Percentiles rank a stretch among this genome's conserved stretches.
Conservation (phyloP, 1,140 invertebrate genomes). For the Pararge aegeria region DNA sequence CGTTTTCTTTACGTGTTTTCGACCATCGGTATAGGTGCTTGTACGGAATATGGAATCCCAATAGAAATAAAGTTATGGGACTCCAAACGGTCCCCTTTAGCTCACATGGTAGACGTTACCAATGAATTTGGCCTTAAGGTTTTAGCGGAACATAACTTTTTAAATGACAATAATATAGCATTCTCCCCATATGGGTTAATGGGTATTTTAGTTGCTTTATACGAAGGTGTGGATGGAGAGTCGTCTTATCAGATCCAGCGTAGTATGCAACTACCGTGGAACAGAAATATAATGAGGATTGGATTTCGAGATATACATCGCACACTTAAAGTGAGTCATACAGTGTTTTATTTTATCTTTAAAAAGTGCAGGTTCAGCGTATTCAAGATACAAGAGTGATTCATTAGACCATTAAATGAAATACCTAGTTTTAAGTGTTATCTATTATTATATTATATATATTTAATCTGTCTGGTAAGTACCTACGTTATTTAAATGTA, state of each 20-base stretch:
- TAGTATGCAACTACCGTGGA: slow-evolving; percentile 83
- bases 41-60: slow-evolving; percentile 53
- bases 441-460: too few species aligned
- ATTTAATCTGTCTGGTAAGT: too few species aligned
- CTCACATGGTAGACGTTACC: slow-evolving; percentile 88
- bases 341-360: slow-evolving; percentile 18
- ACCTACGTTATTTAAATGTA: too few species aligned
- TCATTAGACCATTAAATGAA: neutral
- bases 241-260: slow-evolving; percentile 85
- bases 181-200: slow-evolving; percentile 90
- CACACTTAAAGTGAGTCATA: slow-evolving; percentile 83
- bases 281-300: slow-evolving; percentile 85
- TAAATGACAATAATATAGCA: slow-evolving; percentile 89
- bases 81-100: slow-evolving; percentile 79
- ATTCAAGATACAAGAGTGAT: neutral
- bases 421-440: neutral
- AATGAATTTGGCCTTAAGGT: slow-evolving; percentile 87
- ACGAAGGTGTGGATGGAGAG: slow-evolving; percentile 86
- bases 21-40: slow-evolving; percentile 21
- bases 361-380: neutral
- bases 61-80: slow-evolving; percentile 71
- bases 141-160: slow-evolving; percentile 83
- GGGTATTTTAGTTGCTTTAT: slow-evolving; percentile 87
- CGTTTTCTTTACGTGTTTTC: slow-evolving; percentile 35
- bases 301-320: slow-evolving; percentile 90